These are phyloP conservation scores for Mixornis gularis DNA, from an alignment of 2,113 vertebrate genomes.

Conservation along the genomic window DNA sequence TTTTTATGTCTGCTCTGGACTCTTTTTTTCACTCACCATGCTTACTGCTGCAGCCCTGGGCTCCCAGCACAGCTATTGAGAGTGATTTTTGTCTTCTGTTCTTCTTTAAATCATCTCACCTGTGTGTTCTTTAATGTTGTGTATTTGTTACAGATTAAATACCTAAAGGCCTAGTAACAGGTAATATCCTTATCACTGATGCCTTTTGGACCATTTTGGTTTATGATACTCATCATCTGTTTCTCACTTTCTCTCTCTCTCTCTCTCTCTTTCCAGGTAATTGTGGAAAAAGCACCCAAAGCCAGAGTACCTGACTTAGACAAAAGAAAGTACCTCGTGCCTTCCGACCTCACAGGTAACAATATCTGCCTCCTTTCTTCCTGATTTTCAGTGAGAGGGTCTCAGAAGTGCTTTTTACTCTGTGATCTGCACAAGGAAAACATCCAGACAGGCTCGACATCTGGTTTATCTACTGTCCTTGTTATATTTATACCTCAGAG, in stretches of 20 bases:
- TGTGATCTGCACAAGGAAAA: neutral
- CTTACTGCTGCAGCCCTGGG: neutral
- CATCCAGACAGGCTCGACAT: neutral
- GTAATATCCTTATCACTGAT: neutral
- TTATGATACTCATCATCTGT: neutral
- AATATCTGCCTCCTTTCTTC: neutral
- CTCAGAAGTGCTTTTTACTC: neutral
- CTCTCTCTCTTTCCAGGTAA: constrained; percentile 77
- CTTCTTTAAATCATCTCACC: neutral
- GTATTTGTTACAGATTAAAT: neutral
- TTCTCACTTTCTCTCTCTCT: neutral
- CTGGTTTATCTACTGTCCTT: neutral
- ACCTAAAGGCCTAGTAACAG: neutral
- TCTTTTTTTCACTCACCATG: neutral
- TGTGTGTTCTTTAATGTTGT: neutral
- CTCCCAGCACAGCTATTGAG: neutral
- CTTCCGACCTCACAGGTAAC: constrained; percentile 95
- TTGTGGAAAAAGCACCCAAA: constrained; percentile 89
- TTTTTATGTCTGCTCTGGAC: constrained; percentile 20
- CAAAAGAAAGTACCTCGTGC: constrained; percentile 97
- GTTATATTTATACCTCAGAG: neutral
- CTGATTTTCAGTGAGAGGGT: neutral
- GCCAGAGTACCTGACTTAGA: constrained; percentile 94
- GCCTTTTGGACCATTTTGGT: neutral
- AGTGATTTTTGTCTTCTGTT: neutral